These are phyloP conservation scores for Trematomus bernacchii DNA, from an alignment of 2,797 vertebrate genomes.

Conservation along the genomic window DNA sequence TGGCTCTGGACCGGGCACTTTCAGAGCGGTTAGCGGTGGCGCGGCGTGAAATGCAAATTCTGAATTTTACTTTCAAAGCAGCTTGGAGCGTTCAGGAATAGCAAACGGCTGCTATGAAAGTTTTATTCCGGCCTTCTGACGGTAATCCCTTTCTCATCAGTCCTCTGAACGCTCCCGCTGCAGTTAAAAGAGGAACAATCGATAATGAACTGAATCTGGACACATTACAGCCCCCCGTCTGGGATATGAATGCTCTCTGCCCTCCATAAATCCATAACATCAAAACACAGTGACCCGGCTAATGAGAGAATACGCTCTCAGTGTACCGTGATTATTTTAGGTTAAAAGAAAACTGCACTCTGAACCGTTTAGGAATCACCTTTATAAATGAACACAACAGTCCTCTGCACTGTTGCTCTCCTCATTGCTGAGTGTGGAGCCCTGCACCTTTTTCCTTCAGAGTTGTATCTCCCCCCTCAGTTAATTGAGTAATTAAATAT, in stretches of 20 bases:
- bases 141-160: conserved; percentile 74
- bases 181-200: conserved; percentile 80
- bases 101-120: conserved; percentile 71
- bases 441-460: conserved; percentile 72
- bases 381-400: not conserved
- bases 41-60: conserved; percentile 67
- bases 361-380: conserved; percentile 48
- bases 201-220: conserved; percentile 79
- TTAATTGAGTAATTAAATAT: conserved; percentile 88
- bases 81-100: conserved; percentile 67
- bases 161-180: conserved; percentile 66
- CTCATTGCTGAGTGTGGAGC: conserved; percentile 58
- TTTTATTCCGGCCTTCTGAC: conserved; percentile 71
- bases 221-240: conserved; percentile 75
- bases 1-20: conserved; percentile 34
- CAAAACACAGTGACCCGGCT: conserved; percentile 61
- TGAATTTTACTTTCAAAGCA: conserved; percentile 77
- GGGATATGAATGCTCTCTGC: conserved; percentile 68
- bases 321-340: conserved; percentile 26
- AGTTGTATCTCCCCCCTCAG: conserved; percentile 78
- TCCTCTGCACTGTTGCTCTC: not conserved
- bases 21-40: conserved; percentile 40
- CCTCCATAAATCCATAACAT: conserved; percentile 78
- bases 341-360: conserved; percentile 60
- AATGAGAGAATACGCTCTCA: conserved; percentile 45